Evolutionary conservation across 2,113 vertebrate species (phyloP).

Genomic region (Tupaia tana): DNA sequence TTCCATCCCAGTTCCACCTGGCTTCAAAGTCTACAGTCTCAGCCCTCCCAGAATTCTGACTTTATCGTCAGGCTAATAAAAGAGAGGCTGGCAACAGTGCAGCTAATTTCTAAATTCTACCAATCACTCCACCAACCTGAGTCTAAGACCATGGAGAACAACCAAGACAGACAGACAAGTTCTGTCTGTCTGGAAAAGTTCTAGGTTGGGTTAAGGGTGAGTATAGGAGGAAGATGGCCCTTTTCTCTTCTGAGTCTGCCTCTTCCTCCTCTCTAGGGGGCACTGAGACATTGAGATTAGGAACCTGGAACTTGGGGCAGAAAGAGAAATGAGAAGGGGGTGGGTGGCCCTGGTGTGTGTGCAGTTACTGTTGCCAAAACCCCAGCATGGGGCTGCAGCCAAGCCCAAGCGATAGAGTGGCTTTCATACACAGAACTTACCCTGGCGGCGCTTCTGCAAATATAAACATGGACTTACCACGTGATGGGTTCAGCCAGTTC

Average conservation of each 20-base stretch:
- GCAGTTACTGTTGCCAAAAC: conserved; percentile 79
- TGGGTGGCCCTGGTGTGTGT: conserved; percentile 69
- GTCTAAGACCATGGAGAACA: neutral
- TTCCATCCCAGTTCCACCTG: neutral
- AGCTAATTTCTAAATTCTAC: neutral
- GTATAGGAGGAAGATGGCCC: neutral
- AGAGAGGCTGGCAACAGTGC: neutral
- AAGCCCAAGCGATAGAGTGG: conserved; percentile 85
- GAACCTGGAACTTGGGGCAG: conserved; percentile 3
- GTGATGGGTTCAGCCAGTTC: conserved; percentile 87
- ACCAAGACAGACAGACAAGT: neutral
- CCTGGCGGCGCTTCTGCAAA: conserved; percentile 85
- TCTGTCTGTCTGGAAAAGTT: neutral
- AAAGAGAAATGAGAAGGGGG: conserved; percentile 49
- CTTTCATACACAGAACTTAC: conserved; percentile 84
- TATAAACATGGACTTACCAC: conserved; percentile 85
- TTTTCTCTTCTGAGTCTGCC: neutral
- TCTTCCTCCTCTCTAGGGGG: neutral
- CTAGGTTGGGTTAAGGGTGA: neutral
- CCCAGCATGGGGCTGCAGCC: conserved; percentile 81
- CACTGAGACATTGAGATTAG: neutral
- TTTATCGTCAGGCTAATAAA: neutral
- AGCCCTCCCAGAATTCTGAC: neutral
- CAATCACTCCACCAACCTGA: neutral
- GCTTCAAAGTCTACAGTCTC: neutral